Evolutionary conservation across 2,888 invertebrate genomes (phyloP), one percentile per base, ranked within the genome.

Genomic region (Sminthurinus aureus): DNA sequence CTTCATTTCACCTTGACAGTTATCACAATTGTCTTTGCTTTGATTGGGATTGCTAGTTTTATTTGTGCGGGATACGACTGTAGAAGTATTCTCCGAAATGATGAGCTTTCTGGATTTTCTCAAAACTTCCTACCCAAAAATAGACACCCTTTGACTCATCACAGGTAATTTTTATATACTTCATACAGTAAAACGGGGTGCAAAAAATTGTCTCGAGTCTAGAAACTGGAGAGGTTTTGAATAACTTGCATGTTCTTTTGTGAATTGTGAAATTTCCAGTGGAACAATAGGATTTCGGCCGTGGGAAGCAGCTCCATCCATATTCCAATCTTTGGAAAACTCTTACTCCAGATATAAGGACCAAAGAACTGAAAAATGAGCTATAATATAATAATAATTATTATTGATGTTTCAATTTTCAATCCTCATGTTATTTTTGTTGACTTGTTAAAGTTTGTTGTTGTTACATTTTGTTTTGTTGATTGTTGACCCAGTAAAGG

Each of bases 31-130:
- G 18, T 83, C 15, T 86, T 86, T 75, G 82, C 86, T 15, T 51
- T 82, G 15, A 79, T 79, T 24, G 86, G 86, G 1, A 84, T 84
- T 13, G 81, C 79, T 0, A 79, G 84, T 15, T 84, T 84, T 24
- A 76, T 83, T 18, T 86, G 86, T 67, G 20, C 79, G 12, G 66
- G 76, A 15, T 38, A 76, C 12, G 84, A 86, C 74, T 86, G 86
- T 58, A 24, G 81, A 12, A 18, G 18, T 50, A 11, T 51, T 69
- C 50, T 82, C 12, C 9, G 76, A 13, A 4, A 20, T n/a, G 75
- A 67, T 15, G 67, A 82, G n/a, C 15, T n/a, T 64, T 50, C 52
- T 13, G 52, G 52, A 24, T 26, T 71, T 15, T 58, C 74, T 18
- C 50, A 67, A 18, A 8, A 77, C 13, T n/a, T 50, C 20, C 2